A percentile compares a stretch with the other conserved stretches of the same genome.
Conservation (phyloP, 1,140 invertebrate species). For the Bactericera cockerelli region DNA sequence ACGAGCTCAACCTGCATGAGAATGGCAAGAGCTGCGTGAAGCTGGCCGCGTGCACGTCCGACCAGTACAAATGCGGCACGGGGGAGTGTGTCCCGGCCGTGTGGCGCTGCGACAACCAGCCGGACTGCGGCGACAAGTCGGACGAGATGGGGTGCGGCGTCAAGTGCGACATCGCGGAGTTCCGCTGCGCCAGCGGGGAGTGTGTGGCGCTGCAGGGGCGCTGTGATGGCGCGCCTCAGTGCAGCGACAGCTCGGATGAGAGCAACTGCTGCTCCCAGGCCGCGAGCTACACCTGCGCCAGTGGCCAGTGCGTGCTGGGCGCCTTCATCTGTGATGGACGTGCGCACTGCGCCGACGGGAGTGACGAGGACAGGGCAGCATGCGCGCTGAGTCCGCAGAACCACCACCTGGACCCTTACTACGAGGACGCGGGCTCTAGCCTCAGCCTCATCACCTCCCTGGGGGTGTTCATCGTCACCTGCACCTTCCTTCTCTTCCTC, state of each 20-base stretch:
- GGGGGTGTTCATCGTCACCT: slow-evolving; percentile 30
- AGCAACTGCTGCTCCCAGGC: slow-evolving; percentile 19
- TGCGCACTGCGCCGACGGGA: slow-evolving; percentile 48
- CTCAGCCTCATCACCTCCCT: neutral
- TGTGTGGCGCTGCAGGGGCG: slow-evolving; percentile 27
- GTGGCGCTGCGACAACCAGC: slow-evolving; percentile 72
- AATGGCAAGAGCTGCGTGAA: slow-evolving; percentile 50
- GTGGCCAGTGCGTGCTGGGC: slow-evolving; percentile 38
- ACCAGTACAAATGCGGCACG: slow-evolving; percentile 51
- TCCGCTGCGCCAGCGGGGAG: slow-evolving; percentile 24
- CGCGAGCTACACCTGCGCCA: slow-evolving; percentile 24
- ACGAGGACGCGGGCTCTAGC: neutral
- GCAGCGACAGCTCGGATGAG: slow-evolving; percentile 67
- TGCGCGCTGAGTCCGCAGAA: neutral
- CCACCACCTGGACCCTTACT: slow-evolving; percentile 5
- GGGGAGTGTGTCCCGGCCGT: slow-evolving; percentile 61
- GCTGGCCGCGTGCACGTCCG: slow-evolving; percentile 43
- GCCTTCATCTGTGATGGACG: slow-evolving; percentile 45
- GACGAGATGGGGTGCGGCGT: slow-evolving; percentile 58
- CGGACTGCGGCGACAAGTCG: slow-evolving; percentile 67
- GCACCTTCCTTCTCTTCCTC: slow-evolving; percentile 28
- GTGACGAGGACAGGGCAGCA: slow-evolving; percentile 39
- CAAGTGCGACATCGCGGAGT: slow-evolving; percentile 34
- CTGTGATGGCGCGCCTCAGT: slow-evolving; percentile 53
- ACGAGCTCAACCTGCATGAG: slow-evolving; percentile 49